phyloP scores from a whole-genome alignment of 37 sponge, comb jelly and placozoan genomes.

The Spongilla lacustris region DNA sequence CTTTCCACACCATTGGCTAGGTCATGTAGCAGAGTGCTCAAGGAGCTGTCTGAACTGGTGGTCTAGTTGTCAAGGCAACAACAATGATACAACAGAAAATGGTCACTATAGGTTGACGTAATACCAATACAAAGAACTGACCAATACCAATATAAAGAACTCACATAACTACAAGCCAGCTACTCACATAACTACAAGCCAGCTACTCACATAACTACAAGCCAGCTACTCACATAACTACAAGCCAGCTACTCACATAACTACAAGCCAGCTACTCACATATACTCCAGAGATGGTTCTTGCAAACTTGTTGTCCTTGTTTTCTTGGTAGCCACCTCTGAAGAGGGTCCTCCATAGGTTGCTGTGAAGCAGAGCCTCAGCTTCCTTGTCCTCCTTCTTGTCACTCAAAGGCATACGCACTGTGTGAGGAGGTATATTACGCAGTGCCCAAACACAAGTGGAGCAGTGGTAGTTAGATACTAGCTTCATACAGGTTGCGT shows the following conservation, averaged over 20 bases:
- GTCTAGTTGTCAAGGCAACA: conserved; percentile 35
- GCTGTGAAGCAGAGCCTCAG: conserved; percentile 52
- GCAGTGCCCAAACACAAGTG: no score
- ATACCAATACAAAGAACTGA: not conserved
- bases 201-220: no score
- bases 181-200: no score
- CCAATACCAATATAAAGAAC: no score
- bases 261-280: conserved; percentile 19
- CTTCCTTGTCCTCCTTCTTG: conserved; percentile 47
- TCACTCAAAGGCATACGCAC: not conserved
- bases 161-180: no score
- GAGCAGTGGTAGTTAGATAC: no score
- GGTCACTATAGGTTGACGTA: not conserved
- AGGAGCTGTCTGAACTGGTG: conserved; percentile 59
- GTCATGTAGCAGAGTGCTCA: conserved; percentile 49
- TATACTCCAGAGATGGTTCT: conserved; percentile 70
- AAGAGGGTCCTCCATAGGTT: conserved; percentile 87
- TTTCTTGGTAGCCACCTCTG: conserved; percentile 77
- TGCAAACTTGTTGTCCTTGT: conserved; percentile 55
- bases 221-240: no score
- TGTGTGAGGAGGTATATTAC: not conserved
- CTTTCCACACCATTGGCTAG: conserved; percentile 45
- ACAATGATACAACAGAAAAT: not conserved
- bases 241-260: not conserved
- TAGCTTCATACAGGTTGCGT: no score